A percentile compares a stretch with the other conserved stretches of the same genome.
Conservation (phyloP, 2,797 vertebrate genomes). For the Knipowitschia caucasica region DNA sequence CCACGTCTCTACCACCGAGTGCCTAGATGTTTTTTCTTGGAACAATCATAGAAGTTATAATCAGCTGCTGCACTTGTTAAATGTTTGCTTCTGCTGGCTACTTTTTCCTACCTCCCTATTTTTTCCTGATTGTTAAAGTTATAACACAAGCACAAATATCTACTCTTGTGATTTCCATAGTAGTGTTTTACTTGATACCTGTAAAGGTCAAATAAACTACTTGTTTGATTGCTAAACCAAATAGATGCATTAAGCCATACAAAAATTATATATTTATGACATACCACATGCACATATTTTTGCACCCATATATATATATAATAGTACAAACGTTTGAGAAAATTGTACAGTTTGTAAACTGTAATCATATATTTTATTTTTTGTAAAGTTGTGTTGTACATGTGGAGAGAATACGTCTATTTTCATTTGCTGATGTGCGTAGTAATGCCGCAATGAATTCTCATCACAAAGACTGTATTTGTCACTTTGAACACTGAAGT, state of each 20-base stretch:
- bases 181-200: slow-evolving; percentile 38
- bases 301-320: slow-evolving; percentile 50
- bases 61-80: slow-evolving; percentile 54
- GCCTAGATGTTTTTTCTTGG: slow-evolving; percentile 62
- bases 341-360: slow-evolving; percentile 20
- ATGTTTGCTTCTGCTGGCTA: slow-evolving; percentile 53
- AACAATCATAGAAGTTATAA: slow-evolving; percentile 64
- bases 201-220: slow-evolving; percentile 17
- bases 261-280: slow-evolving; percentile 71
- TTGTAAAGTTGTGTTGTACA: slow-evolving; percentile 19
- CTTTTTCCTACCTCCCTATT: slow-evolving; percentile 60
- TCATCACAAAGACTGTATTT: slow-evolving; percentile 24
- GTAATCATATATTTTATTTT: not conserved
- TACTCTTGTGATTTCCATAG: slow-evolving; percentile 22
- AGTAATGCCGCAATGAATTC: slow-evolving; percentile 47
- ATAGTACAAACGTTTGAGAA: slow-evolving; percentile 27
- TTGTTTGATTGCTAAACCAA: slow-evolving; percentile 68
- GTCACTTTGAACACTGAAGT: slow-evolving; percentile 47
- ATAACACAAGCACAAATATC: slow-evolving; percentile 34
- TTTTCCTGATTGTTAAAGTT: slow-evolving; percentile 35
- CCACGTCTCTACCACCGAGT: slow-evolving; percentile 66
- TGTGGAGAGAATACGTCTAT: slow-evolving; percentile 17
- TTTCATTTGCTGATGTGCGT: slow-evolving; percentile 51
- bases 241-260: slow-evolving; percentile 74
- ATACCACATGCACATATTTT: slow-evolving; percentile 68